Base-by-base conservation (phyloP, 2,113 vertebrate species). In the Speoplatyrhinus poulsoni region DNA sequence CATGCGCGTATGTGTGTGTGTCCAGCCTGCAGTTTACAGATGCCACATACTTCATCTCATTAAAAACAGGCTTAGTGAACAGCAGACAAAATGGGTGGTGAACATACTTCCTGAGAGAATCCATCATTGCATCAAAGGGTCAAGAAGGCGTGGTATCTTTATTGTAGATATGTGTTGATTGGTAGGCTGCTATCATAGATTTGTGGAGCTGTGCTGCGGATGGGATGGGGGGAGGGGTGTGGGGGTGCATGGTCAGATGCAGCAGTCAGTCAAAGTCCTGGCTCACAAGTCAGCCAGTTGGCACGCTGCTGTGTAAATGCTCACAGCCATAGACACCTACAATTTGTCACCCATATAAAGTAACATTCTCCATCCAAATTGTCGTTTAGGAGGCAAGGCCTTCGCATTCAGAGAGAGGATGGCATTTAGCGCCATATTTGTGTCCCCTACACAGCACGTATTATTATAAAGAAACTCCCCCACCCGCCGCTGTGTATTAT, bases 331-430 rank as follows among this genome's bases (percentile, higher is more conserved):
- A 88, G 88, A 93, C 89, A 89, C 83, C 88, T 88, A 85, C 90
- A 91, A 92, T 93, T 93, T 91, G 92, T 92, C 89, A 89, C 79
- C 74, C 74, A 78, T 88, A 89, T 88, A 84, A 91, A 91, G 84
- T 87, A 88, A 85, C 84, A 82, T 73, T 83, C 74, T 75, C n/a
- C 65, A 54, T 85, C 77, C 70, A 71, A 77, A 86, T 65, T 77
- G 81, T 70, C 76, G 71, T 87, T 76, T 69, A 60, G 46, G 73
- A 62, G 71, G 77, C 76, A 80, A 75, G 60, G 60, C 62, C 64
- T 72, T 79, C 36, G 75, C 50, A 69, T 54, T 72, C 62, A 78
- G 62, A 53, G n/a, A 17, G 75, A 64, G 77, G 82, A 80, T 15
- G 60, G 72, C 65, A 60, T 57, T 78, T 69, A 75, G 66, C 69